Base-by-base conservation (phyloP, 2,113 vertebrate genomes). In the Cinclus cinclus region DNA sequence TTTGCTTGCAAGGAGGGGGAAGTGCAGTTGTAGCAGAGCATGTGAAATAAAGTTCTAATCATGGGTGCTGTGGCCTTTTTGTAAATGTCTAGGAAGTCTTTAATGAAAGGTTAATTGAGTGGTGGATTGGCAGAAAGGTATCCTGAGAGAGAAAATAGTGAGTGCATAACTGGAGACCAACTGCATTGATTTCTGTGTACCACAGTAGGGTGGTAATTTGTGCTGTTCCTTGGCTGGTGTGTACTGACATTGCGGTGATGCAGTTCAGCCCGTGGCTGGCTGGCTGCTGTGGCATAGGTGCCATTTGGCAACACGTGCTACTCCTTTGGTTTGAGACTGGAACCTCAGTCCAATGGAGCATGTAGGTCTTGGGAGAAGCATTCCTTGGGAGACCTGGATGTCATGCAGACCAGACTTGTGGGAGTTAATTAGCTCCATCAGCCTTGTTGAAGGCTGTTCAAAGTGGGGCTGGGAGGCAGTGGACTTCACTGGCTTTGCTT, bases 71-170 rank as follows among this genome's bases (percentile, higher is more conserved):
- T 82, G 63, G 59, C 87, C 35, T 92, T 91, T 94, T 50, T 69
- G 69, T 55, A 92, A 96, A 56, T 80, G 87, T 64, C 73, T 78
- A 41, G 35, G 85, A 93, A 87, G 59, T 59, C 30, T 93, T 91
- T 93, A 94, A 95, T 89, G 77, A 89, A 94, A 93, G 88, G 83
- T 90, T 94, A 94, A 83, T 92, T 95, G 74, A n/a, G 28, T 0
- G 5, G 55, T 76, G 55, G 76, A 78, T 86, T 0, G 0, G 70
- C 46, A 58, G 62, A 80, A 74, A 75, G 50, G 33, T 80, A 47
- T 30, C 71, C 25, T 23, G 60, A 52, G 76, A 80, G 47, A 71
- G 70, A 52, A 87, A 69, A 91, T 30, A 50, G 20, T 15, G 50
- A 92, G 68, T 53, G 27, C 33, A 14, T 3, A 10, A 83, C 35